Base-by-base conservation (phyloP, 2,113 vertebrate species). In the Phaethornis superciliosus region DNA sequence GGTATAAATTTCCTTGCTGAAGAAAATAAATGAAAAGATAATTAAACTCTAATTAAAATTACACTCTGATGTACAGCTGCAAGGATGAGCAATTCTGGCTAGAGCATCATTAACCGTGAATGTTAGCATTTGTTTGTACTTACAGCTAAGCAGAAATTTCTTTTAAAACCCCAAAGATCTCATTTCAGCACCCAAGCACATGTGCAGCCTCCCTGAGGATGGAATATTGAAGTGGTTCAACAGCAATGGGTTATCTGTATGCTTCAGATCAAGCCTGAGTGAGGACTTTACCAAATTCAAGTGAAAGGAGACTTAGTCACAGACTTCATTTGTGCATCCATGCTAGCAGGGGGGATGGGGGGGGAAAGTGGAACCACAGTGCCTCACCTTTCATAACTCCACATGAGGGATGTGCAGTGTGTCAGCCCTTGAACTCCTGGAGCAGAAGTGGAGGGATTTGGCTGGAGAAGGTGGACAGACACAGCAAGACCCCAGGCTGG, bases 31-130 rank as follows among this genome's bases (percentile, higher is more conserved):
- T 89, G 70, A 95, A 94, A 94, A 93, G 18, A 95, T 96, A 96
- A 96, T 97, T 94, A 95, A 93, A 81, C 54, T 95, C 79, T 89
- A 95, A 96, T 96, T 96, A 96, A 95, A 94, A 89, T 87, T 93
- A 91, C 69, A 54, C 67, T 95, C 93, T 90, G 87, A 96, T 85
- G 93, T 97, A 94, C 92, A 90, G 89, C 90, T 86, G 76, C 80
- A 93, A 76, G 58, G 82, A 93, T 90, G 82, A 94, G 92, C 68
- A 95, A 71, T 92, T 88, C 88, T 85, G 56, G 82, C 82, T 77
- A 78, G 23, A 88, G 52, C 72, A 64, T 95, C 89, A 8, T 96
- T 96, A 96, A 91, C 85, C 59, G 76, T n/a, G 67, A 44, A 92
- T 0, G 7, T 47, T 81, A 74, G 28, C 79, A 90, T 95, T 96